phyloP scores from a whole-genome alignment of 1,140 invertebrate genomes.

The Babylonia areolata region DNA sequence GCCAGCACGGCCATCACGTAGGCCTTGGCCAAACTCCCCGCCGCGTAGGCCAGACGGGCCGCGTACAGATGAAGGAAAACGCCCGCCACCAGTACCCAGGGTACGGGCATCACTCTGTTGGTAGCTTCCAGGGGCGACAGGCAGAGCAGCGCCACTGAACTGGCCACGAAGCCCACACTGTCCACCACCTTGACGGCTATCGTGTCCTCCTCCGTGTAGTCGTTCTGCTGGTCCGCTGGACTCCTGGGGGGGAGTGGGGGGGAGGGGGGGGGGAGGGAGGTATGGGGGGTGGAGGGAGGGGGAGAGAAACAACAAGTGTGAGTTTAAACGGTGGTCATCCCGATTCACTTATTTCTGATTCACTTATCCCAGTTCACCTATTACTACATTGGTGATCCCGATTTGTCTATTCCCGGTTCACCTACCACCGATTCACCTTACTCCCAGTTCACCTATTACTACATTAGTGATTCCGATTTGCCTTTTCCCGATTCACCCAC shows the following conservation, averaged over 20 bases:
- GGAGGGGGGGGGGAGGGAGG: background rate
- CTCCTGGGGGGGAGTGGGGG: background rate
- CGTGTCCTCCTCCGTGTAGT: slow-evolving; percentile 47
- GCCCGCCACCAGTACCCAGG: slow-evolving; percentile 59
- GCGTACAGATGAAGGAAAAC: slow-evolving; percentile 53
- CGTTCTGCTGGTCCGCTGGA: slow-evolving; percentile 29
- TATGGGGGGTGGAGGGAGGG: background rate
- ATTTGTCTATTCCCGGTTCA: no score
- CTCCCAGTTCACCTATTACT: no score
- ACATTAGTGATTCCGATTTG: no score
- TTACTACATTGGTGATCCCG: no score
- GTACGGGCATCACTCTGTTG: slow-evolving; percentile 44
- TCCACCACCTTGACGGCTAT: slow-evolving; percentile 53
- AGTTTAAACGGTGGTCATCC: no score
- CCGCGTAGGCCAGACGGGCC: slow-evolving; percentile 59
- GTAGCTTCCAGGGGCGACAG: slow-evolving; percentile 55
- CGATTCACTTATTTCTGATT: no score
- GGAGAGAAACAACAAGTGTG: no score
- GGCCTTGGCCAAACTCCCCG: slow-evolving; percentile 54
- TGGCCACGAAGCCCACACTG: slow-evolving; percentile 49
- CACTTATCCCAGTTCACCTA: no score
- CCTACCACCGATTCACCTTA: no score
- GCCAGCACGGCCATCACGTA: slow-evolving; percentile 49
- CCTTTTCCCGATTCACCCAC: no score
- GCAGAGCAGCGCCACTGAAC: slow-evolving; percentile 50